phyloP scores from a whole-genome alignment of 1,140 invertebrate species.

The Trichomalopsis sarcophagae region DNA sequence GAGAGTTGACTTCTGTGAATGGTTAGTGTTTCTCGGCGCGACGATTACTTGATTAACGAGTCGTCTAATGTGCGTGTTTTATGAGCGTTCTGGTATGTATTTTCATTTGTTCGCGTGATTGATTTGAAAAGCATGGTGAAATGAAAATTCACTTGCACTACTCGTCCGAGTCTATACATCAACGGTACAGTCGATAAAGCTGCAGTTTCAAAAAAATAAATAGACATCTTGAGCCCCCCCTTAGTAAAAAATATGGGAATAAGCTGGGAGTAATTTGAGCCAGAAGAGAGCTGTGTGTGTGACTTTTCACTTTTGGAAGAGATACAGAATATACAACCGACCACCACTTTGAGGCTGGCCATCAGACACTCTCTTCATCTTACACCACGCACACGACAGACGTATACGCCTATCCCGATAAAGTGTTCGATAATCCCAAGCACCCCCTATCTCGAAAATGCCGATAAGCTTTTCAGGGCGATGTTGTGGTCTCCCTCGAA shows the following conservation, averaged over 20 bases:
- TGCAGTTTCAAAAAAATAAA: too few relatives aligned
- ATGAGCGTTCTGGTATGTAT: too few relatives aligned
- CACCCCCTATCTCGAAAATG: not conserved
- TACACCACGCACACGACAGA: not conserved
- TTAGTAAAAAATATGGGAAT: not conserved
- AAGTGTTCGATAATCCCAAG: not conserved
- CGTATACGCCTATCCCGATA: not conserved
- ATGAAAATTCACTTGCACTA: too few relatives aligned
- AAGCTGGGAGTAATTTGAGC: conserved; percentile 15
- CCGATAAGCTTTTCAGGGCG: not conserved
- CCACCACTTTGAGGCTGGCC: conserved; percentile 10
- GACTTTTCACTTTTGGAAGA: conserved; percentile 14
- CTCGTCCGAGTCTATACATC: too few relatives aligned
- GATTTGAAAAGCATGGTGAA: too few relatives aligned
- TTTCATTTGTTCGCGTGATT: too few relatives aligned
- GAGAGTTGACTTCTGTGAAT: not conserved
- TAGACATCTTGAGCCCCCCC: too few relatives aligned
- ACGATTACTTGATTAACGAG: too few relatives aligned
- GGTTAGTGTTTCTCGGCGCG: too few relatives aligned
- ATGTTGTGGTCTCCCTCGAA: not conserved
- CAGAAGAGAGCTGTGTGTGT: not conserved
- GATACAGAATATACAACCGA: not conserved
- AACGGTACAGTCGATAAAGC: not conserved
- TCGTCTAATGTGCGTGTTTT: too few relatives aligned
- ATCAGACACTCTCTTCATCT: not conserved